These are phyloP conservation scores for Drosophila monieri DNA, from an alignment of 2,888 invertebrate genomes.

Conservation along the genomic window DNA sequence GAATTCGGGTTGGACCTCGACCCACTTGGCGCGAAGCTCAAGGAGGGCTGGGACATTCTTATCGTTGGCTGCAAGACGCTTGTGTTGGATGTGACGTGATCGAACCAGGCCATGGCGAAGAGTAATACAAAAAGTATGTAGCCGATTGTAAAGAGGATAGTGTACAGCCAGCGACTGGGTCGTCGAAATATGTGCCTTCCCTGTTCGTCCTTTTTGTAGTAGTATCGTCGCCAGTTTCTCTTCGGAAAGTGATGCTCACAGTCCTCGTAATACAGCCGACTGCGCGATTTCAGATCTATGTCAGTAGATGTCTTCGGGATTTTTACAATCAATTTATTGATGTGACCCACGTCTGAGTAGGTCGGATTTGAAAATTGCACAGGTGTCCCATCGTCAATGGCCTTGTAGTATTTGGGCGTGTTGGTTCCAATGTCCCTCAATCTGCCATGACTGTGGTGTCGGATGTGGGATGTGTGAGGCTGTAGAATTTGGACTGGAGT, in stretches of 20 bases:
- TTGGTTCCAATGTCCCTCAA: constrained; percentile 11
- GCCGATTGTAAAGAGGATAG: not conserved
- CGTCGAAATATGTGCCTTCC: constrained; percentile 7
- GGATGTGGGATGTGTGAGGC: not conserved
- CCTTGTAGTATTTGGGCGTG: not conserved
- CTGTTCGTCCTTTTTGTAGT: constrained; percentile 9
- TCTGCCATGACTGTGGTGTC: not conserved
- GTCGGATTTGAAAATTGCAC: not conserved
- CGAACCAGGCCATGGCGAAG: constrained; percentile 18
- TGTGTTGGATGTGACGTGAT: constrained; percentile 14
- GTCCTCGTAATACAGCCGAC: constrained; percentile 38
- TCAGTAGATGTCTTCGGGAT: not conserved
- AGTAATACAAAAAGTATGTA: constrained; percentile 3
- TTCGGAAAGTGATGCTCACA: constrained; percentile 58
- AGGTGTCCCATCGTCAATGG: not conserved
- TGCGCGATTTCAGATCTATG: not conserved
- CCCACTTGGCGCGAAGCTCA: constrained; percentile 41
- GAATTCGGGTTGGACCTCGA: not conserved
- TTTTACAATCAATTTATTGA: constrained; percentile 11
- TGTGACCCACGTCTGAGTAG: not conserved
- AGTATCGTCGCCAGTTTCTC: not conserved
- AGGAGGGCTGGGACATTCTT: constrained; percentile 39
- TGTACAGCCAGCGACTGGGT: constrained; percentile 22
- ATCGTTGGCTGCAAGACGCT: not conserved
- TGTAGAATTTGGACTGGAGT: not conserved